Conservation (phyloP, 2,888 invertebrate species). For the Netelia virgata region DNA sequence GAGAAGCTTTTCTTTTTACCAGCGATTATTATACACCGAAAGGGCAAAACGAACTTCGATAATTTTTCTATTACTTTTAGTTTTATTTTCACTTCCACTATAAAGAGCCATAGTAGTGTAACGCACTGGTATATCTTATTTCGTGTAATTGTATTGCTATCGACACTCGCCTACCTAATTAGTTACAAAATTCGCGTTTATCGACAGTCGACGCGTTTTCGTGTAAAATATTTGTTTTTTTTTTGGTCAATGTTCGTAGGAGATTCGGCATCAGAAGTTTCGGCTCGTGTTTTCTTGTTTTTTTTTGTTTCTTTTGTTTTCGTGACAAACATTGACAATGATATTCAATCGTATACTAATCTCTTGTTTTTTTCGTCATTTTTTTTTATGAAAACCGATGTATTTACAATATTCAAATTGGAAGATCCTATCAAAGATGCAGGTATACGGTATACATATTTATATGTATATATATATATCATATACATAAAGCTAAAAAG, state of each 20-base stretch:
- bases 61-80: slow-evolving; percentile 13
- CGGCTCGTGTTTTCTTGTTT: neutral
- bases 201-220: slow-evolving; percentile 36
- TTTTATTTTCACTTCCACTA: slow-evolving; percentile 57
- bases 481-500: slow-evolving; percentile 37
- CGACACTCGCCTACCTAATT: slow-evolving; percentile 53
- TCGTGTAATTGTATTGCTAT: slow-evolving; percentile 60
- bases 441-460: slow-evolving; percentile 62
- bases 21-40: neutral
- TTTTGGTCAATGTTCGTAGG: neutral
- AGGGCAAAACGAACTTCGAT: neutral
- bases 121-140: slow-evolving; percentile 11
- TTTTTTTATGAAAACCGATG: slow-evolving; percentile 56
- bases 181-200: slow-evolving; percentile 67
- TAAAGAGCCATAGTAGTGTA: slow-evolving; percentile 41
- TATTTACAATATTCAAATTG: slow-evolving; percentile 67
- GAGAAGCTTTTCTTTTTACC: neutral
- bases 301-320: slow-evolving; percentile 25
- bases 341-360: slow-evolving; percentile 62
- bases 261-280: slow-evolving; percentile 8
- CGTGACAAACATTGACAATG: slow-evolving; percentile 50
- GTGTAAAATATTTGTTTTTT: slow-evolving; percentile 58
- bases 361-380: slow-evolving; percentile 17
- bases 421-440: slow-evolving; percentile 71
- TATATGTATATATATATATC: slow-evolving; percentile 4